Conservation (phyloP, 2,888 invertebrate species). For the Xiphydria camelus region DNA sequence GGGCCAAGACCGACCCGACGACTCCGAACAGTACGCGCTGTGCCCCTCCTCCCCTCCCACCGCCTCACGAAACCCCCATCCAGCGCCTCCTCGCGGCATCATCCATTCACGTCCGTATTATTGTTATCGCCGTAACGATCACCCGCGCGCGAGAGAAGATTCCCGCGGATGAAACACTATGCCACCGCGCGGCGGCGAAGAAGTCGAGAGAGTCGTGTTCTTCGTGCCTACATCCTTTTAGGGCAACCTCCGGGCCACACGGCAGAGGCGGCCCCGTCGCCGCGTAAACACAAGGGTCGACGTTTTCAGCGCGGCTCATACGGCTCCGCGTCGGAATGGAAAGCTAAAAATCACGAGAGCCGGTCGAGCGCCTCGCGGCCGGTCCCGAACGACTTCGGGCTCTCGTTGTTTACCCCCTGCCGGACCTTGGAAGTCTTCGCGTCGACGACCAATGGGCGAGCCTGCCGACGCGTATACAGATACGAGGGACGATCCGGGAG, state of each 20-base stretch:
- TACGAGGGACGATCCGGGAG: no score
- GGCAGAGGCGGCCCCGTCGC: constrained; percentile 7
- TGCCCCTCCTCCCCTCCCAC: no score
- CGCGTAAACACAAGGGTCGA: constrained; percentile 10
- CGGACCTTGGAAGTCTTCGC: no score
- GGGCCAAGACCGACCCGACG: no score
- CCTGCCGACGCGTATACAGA: no score
- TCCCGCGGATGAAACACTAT: neutral
- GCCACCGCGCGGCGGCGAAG: neutral
- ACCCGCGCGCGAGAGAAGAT: neutral
- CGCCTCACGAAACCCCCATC: no score
- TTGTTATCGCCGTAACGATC: neutral
- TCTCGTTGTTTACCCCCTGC: no score
- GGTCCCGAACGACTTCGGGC: no score
- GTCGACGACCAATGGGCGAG: no score
- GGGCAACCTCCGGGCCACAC: constrained; percentile 23
- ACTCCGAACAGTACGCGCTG: no score
- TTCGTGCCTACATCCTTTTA: constrained; percentile 36
- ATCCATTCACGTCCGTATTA: constrained; percentile 22
- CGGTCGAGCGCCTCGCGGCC: constrained; percentile 8
- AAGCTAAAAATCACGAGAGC: constrained; percentile 15
- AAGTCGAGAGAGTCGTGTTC: neutral
- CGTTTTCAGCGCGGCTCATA: constrained; percentile 26
- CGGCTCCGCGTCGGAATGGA: constrained; percentile 15
- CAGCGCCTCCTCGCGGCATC: constrained; percentile 23